phyloP scores from a whole-genome alignment of 1,140 invertebrate species.

The Neoseiulus cucumeris region DNA sequence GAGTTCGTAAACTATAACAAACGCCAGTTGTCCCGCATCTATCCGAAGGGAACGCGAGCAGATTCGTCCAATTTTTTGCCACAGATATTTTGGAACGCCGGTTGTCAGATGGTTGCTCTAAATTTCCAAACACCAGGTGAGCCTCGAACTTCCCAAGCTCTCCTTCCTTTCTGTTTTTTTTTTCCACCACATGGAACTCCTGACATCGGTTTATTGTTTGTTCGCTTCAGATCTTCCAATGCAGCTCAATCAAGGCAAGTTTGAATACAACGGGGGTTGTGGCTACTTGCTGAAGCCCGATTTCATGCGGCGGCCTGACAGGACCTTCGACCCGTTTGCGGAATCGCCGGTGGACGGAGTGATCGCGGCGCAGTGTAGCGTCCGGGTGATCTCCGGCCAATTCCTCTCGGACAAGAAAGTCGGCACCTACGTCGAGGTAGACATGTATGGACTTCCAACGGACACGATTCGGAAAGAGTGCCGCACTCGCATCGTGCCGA shows the following conservation, averaged over 20 bases:
- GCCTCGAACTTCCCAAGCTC: background rate
- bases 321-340: conserved; percentile 95
- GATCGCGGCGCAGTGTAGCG: conserved; percentile 92
- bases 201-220: background rate
- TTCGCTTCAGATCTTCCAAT: conserved; percentile 96
- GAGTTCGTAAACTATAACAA: conserved; percentile 98
- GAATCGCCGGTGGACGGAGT: conserved; percentile 98
- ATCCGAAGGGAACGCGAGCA: conserved; percentile 91
- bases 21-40: conserved; percentile 92
- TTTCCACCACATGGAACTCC: background rate
- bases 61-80: conserved; percentile 99
- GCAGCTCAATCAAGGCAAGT: conserved; percentile 99
- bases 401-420: conserved; percentile 97
- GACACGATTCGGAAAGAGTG: conserved; percentile 98
- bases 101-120: conserved; percentile 89
- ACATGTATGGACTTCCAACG: conserved; percentile 97
- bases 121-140: conserved; percentile 78
- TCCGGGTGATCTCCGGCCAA: conserved; percentile 95
- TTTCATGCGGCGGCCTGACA: conserved; percentile 89
- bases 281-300: conserved; percentile 96
- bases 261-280: conserved; percentile 83
- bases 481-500: conserved; percentile 78
- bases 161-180: background rate
- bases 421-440: conserved; percentile 97
- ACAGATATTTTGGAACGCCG: conserved; percentile 66